A percentile compares a stretch with the other conserved stretches of the same genome.
Evolutionary conservation across 2,888 invertebrate genomes (phyloP).

Genomic region (Muschampia plurimacula): DNA sequence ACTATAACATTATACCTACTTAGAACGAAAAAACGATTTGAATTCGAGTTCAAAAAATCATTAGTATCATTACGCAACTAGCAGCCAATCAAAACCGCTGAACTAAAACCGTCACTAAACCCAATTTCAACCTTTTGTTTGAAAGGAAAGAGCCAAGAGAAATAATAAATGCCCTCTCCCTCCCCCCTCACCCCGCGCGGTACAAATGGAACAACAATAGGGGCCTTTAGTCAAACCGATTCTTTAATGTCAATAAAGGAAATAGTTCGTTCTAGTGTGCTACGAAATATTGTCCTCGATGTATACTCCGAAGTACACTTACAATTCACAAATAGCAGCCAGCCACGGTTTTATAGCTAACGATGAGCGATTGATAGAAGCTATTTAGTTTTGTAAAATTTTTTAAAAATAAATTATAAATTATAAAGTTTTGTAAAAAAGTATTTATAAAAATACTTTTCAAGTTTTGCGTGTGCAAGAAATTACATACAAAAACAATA

Average conservation of each 20-base stretch:
- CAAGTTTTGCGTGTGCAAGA: no score
- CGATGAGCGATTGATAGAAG: neutral
- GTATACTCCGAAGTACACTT: conserved; percentile 19
- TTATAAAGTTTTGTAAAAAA: no score
- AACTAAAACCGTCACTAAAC: conserved; percentile 5
- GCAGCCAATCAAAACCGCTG: conserved; percentile 1
- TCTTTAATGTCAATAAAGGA: conserved; percentile 38
- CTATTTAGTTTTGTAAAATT: no score
- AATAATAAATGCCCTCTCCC: conserved; percentile 20
- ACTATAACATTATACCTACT: no score
- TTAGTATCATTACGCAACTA: neutral
- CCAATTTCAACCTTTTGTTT: conserved; percentile 17
- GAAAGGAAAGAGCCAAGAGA: conserved; percentile 14
- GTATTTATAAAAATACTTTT: no score
- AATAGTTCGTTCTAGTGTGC: conserved; percentile 28
- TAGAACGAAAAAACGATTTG: no score
- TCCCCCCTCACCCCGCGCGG: neutral
- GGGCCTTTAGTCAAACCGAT: conserved; percentile 33
- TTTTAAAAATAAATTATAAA: no score
- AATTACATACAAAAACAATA: no score
- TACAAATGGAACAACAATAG: conserved; percentile 32
- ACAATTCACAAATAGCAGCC: conserved; percentile 47
- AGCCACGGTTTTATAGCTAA: neutral
- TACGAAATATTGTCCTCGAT: conserved; percentile 44
- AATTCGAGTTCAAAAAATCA: no score